phyloP scores from a whole-genome alignment of 2,888 invertebrate genomes.

The Trilocha varians region DNA sequence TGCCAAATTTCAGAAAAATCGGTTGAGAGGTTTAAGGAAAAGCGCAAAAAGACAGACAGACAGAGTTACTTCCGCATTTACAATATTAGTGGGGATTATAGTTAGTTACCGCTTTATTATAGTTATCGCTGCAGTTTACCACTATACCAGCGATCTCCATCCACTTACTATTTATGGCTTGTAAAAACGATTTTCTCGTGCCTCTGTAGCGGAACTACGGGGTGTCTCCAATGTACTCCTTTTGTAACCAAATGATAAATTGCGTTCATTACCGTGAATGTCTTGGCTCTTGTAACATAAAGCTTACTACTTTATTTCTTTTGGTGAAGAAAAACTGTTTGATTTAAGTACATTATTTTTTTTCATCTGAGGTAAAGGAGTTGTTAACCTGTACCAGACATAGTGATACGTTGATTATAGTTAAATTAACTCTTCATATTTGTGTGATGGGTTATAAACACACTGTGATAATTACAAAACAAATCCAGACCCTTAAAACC shows the following conservation, averaged over 20 bases:
- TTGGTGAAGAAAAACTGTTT: no score
- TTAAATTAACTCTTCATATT: no score
- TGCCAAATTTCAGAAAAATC: no score
- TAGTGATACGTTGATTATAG: no score
- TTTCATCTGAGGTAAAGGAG: no score
- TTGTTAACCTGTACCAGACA: no score
- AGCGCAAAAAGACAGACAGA: no score
- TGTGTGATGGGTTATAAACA: no score
- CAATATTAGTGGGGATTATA: no score
- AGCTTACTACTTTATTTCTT: background rate
- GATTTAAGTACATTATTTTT: no score
- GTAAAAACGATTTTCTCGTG: conserved; percentile 40
- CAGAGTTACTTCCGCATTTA: no score
- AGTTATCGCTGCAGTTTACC: conserved; percentile 21
- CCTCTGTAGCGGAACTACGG: conserved; percentile 30
- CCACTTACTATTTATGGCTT: conserved; percentile 51
- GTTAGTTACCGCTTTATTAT: conserved; percentile 6
- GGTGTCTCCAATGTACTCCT: conserved; percentile 25
- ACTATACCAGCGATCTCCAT: conserved; percentile 46
- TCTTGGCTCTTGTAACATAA: background rate
- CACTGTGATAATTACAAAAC: conserved; percentile 15
- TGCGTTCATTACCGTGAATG: background rate
- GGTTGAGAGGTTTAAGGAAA: no score
- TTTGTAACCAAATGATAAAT: conserved; percentile 7
- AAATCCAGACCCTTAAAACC: conserved; percentile 9